These are phyloP conservation scores for Syngnathus rostellatus DNA, from an alignment of 2,797 vertebrate genomes.

Conservation along the genomic window DNA sequence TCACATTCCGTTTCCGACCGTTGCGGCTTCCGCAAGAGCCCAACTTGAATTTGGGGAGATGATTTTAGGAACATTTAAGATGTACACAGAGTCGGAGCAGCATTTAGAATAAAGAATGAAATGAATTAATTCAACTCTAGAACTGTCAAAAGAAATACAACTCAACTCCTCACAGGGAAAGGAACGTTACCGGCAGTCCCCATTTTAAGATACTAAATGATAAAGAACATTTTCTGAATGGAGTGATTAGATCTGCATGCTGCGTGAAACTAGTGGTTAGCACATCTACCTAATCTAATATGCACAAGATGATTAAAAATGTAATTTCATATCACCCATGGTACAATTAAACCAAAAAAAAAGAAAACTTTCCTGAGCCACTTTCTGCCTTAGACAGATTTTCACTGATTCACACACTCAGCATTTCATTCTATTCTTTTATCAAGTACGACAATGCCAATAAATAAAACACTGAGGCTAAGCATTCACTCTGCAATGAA, in stretches of 20 bases:
- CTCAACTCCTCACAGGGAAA: background rate
- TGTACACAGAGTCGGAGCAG: background rate
- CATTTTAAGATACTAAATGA: no score
- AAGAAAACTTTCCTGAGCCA: no score
- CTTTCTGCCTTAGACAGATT: conserved; percentile 22
- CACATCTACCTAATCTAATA: no score
- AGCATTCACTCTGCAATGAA: conserved; percentile 31
- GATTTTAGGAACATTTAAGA: conserved; percentile 3
- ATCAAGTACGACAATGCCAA: conserved; percentile 32
- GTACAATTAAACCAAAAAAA: no score
- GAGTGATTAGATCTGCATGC: no score
- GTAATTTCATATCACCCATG: no score
- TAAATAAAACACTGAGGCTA: conserved; percentile 42
- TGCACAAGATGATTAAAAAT: no score
- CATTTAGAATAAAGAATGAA: conserved; percentile 4
- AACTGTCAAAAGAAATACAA: no score
- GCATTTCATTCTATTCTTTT: conserved; percentile 28
- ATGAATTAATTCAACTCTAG: no score
- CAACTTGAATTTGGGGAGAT: background rate
- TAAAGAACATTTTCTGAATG: no score
- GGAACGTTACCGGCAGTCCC: no score
- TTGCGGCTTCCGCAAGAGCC: conserved; percentile 13
- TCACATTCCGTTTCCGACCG: conserved; percentile 23
- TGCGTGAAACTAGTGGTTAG: no score
- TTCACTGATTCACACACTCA: conserved; percentile 34